Conservation (phyloP, 2,888 invertebrate genomes). For the Tethea ocularis region DNA sequence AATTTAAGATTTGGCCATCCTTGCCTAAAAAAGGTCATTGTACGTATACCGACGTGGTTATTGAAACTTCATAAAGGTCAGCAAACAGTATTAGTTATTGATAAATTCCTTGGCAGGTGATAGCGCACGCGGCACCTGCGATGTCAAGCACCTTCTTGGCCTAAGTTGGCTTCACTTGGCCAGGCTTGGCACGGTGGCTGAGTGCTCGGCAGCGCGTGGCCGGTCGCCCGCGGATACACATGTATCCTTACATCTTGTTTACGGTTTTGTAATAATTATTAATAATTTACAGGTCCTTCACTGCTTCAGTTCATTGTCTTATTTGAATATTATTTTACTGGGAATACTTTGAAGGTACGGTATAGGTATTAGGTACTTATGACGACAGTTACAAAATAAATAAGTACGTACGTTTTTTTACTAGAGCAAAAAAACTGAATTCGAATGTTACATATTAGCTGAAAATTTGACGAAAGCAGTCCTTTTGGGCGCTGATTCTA, state of each 20-base stretch:
- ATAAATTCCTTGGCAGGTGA: conserved; percentile 42
- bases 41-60: too few relatives aligned
- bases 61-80: conserved; percentile 1
- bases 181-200: conserved; percentile 58
- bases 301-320: conserved; percentile 10
- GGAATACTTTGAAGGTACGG: too few relatives aligned
- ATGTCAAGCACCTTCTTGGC: conserved; percentile 63
- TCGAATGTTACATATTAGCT: too few relatives aligned
- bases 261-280: conserved; percentile 31
- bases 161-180: neutral
- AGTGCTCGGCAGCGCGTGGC: conserved; percentile 68
- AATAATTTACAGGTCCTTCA: conserved; percentile 19
- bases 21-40: too few relatives aligned
- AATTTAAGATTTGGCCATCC: too few relatives aligned
- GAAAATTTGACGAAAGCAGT: too few relatives aligned
- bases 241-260: conserved; percentile 33
- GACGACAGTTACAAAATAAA: too few relatives aligned
- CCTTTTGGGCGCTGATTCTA: too few relatives aligned
- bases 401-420: too few relatives aligned
- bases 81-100: conserved; percentile 7
- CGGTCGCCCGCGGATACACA: conserved; percentile 56
- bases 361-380: too few relatives aligned
- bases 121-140: conserved; percentile 42
- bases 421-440: too few relatives aligned
- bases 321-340: too few relatives aligned